Evolutionary conservation across 2,113 vertebrate species (phyloP), one percentile per base, ranked within the genome.

Genomic region (Cervus canadensis): DNA sequence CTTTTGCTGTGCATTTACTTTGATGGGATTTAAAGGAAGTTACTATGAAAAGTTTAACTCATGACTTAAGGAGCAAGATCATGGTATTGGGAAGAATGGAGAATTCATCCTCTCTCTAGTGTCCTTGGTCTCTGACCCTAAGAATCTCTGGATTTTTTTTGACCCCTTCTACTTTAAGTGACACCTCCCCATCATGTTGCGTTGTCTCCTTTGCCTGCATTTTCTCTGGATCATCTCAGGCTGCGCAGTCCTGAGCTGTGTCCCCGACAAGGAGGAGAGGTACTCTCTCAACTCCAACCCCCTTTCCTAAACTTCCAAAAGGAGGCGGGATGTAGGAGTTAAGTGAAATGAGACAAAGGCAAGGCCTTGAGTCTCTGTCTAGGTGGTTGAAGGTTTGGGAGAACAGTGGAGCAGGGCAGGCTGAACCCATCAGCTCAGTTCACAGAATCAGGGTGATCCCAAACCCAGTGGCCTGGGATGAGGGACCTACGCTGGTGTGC

Each of bases 171-270:
- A 11, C 25, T 86, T 36, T 81, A 1, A 0, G 12, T 25, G 67
- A 36, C 2, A 5, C 16, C 36, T 16, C 7, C 28, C 30, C 19
- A 3, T 56, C 19, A 9, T 4, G 19, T 28, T 5, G 5, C 9
- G 30, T 0, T n/a, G n/a, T 28, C 10, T 33, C 67, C 26, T 17
- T 25, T 36, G 54, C 2, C 48, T 17, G 7, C 5, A 33, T 28
- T 36, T 67, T 76, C 21, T 10, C 19, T 43, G 71, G 36, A 9
- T 87, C 16, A 1, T 79, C 95, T 87, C 52, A 30, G 64, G 14
- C n/a, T 4, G 43, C 54, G 10, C 3, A 6, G 2, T 2, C 56
- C 14, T 48, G 21, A 5, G 11, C 23, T 57, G 0, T 56, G 16
- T 12, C 8, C 40, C 21, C 0, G 26, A 26, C 10, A 5, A 0